These are phyloP conservation scores for Rhynchophorus ferrugineus DNA, from an alignment of 1,140 invertebrate genomes.

Conservation along the genomic window DNA sequence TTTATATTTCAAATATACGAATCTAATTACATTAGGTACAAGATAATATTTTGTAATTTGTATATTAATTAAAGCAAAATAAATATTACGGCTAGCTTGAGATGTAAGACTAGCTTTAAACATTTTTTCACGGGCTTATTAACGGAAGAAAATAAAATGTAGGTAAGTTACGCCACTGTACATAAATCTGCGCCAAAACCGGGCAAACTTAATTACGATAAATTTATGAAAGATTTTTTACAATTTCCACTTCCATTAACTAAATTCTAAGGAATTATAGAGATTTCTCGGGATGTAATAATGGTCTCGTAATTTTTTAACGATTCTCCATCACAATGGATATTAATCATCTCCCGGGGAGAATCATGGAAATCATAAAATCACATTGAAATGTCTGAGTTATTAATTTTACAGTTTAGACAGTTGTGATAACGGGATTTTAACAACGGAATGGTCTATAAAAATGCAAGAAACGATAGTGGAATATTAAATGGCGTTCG, in stretches of 20 bases:
- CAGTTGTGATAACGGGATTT: neutral
- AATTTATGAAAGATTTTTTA: conserved; percentile 4
- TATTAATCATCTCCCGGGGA: neutral
- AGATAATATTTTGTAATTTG: too few species aligned
- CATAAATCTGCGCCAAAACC: conserved; percentile 1
- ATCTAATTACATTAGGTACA: too few species aligned
- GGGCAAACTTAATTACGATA: conserved; percentile 2
- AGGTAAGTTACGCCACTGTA: too few species aligned
- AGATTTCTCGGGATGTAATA: conserved; percentile 4
- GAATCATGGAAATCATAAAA: neutral
- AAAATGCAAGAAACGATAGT: neutral
- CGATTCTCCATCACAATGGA: neutral
- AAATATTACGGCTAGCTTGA: too few species aligned
- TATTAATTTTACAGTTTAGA: neutral
- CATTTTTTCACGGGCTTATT: too few species aligned
- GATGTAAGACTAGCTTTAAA: too few species aligned
- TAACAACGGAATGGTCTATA: neutral
- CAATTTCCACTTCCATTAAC: conserved; percentile 3
- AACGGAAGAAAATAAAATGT: too few species aligned
- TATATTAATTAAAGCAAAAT: too few species aligned
- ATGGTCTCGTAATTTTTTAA: conserved; percentile 4
- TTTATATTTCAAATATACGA: too few species aligned
- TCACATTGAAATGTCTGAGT: neutral
- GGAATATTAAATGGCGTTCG: too few species aligned
- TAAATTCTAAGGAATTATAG: conserved; percentile 4